Conservation (phyloP, 2,113 vertebrate genomes). For the Gobius niger region DNA sequence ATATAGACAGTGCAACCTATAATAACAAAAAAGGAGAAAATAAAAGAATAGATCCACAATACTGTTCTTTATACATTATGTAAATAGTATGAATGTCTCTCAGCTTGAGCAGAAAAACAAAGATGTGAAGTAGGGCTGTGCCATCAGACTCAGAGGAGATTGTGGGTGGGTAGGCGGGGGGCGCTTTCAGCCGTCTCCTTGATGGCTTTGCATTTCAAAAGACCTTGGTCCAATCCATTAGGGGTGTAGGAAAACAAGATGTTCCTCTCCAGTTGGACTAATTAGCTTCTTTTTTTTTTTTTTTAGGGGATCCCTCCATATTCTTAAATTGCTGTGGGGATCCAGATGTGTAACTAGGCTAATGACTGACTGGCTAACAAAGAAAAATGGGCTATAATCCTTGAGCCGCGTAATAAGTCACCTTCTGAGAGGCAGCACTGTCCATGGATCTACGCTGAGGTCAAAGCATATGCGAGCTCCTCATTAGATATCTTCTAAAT, state of each 20-base stretch:
- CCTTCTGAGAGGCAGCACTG: conserved; percentile 59
- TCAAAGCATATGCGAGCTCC: conserved; percentile 49
- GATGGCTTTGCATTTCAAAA: conserved; percentile 79
- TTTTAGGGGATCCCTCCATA: conserved; percentile 68
- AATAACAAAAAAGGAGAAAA: too few relatives aligned
- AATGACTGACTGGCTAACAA: conserved; percentile 81
- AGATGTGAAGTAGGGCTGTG: conserved; percentile 17
- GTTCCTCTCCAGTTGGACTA: conserved; percentile 74
- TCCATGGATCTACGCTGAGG: conserved; percentile 41
- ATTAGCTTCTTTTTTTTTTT: conserved; percentile 58
- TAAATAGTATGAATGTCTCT: conserved; percentile 5
- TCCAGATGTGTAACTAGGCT: conserved; percentile 81
- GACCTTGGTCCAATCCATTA: conserved; percentile 78
- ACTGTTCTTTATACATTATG: neutral
- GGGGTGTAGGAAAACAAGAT: conserved; percentile 75
- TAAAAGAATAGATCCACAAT: too few relatives aligned
- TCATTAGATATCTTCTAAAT: conserved; percentile 52
- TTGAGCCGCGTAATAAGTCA: conserved; percentile 70
- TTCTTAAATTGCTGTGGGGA: conserved; percentile 74
- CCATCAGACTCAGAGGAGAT: conserved; percentile 15
- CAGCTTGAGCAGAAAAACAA: conserved; percentile 13
- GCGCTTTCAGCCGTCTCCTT: conserved; percentile 62
- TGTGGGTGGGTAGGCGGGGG: conserved; percentile 16
- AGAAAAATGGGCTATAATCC: conserved; percentile 75
- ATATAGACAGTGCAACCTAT: too few relatives aligned